These are phyloP conservation scores for Pomatostomus ruficeps DNA, from an alignment of 2,113 vertebrate genomes.

Conservation along the genomic window DNA sequence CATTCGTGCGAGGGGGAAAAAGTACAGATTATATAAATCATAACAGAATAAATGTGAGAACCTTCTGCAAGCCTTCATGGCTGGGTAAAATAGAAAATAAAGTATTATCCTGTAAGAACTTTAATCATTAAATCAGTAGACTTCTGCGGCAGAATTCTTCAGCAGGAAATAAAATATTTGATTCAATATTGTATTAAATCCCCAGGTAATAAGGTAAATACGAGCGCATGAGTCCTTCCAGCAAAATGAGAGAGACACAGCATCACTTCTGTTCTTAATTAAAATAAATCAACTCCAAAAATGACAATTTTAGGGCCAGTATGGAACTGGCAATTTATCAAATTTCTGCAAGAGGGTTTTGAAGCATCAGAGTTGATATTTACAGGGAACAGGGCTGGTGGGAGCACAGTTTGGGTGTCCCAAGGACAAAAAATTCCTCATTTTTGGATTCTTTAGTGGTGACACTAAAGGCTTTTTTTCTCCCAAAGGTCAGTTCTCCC, in stretches of 20 bases:
- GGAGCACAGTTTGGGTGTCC: background rate
- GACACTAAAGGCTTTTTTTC: background rate
- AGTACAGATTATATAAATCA: background rate
- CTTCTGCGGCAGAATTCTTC: background rate
- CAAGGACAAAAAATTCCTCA: background rate
- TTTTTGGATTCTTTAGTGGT: too few species aligned
- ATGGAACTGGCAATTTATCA: background rate
- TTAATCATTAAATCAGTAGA: background rate
- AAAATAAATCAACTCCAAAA: background rate
- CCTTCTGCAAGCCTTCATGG: background rate
- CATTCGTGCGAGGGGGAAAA: background rate
- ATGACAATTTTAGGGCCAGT: background rate
- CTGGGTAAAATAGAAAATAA: background rate
- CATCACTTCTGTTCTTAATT: background rate
- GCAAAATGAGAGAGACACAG: background rate
- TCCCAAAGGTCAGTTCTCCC: background rate
- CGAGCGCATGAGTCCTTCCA: background rate
- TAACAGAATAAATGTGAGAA: background rate
- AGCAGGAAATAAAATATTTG: background rate
- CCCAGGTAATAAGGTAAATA: background rate
- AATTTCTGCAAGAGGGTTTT: background rate
- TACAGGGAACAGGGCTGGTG: background rate
- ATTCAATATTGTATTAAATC: background rate
- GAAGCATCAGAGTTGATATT: background rate
- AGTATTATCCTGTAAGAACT: background rate